A percentile compares a stretch with the other conserved stretches of the same genome.
Conservation (phyloP, 2,113 vertebrate genomes). For the Vimba vimba region DNA sequence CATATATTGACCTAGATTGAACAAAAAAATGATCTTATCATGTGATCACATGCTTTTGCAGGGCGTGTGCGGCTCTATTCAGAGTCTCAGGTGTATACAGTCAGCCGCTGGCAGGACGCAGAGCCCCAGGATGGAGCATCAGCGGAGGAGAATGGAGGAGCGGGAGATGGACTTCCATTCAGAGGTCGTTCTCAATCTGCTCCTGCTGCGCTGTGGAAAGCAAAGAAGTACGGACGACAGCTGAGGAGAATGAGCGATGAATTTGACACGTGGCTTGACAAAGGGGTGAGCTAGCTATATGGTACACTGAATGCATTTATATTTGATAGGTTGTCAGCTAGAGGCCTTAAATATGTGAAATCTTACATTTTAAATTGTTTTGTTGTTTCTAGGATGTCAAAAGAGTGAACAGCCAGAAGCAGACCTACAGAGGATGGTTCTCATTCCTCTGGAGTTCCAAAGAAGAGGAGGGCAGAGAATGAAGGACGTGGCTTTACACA, state of each 20-base stretch:
- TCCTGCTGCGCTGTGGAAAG: constrained; percentile 78
- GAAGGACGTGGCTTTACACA: neutral
- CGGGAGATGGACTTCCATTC: constrained; percentile 66
- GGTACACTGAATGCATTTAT: neutral
- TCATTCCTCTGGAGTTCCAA: constrained; percentile 61
- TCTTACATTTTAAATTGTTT: neutral
- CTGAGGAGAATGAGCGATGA: constrained; percentile 83
- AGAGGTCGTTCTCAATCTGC: constrained; percentile 77
- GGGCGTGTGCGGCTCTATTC: constrained; percentile 61
- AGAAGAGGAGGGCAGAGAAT: constrained; percentile 60
- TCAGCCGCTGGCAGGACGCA: constrained; percentile 58
- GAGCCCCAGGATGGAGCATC: constrained; percentile 50
- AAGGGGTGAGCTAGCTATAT: constrained; percentile 55
- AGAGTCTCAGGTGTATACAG: constrained; percentile 63
- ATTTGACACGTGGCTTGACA: constrained; percentile 75
- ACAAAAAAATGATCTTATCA: neutral
- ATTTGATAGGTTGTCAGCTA: neutral
- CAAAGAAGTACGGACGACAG: constrained; percentile 77
- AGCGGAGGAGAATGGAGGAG: constrained; percentile 61
- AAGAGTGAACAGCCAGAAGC: constrained; percentile 50
- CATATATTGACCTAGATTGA: constrained; percentile 11
- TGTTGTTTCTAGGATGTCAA: constrained; percentile 52
- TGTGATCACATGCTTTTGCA: constrained; percentile 35
- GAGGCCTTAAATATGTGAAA: neutral
- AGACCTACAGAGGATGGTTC: constrained; percentile 59